Evolutionary conservation across 2,888 invertebrate genomes (phyloP), one percentile per base, ranked within the genome.

Genomic region (Tanypteryx hageni): DNA sequence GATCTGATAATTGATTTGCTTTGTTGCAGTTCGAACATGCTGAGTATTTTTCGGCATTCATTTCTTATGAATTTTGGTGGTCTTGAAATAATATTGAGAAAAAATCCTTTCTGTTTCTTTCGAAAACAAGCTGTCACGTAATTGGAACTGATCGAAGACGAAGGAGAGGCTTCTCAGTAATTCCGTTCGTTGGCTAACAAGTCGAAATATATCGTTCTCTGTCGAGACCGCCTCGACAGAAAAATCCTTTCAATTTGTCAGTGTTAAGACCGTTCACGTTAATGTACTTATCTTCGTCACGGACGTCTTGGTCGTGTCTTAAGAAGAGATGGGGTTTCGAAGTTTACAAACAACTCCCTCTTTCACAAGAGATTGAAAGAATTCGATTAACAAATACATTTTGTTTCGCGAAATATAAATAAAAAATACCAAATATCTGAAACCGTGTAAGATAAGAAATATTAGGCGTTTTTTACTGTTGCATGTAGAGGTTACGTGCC

Each of bases 171-270:
- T 76, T 18, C 22, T n/a, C 10, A 0, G 22, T 22, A n/a, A 22
- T 22, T 10, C 11, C 27, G 22, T 76, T 76, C 22, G 27, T 76
- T 76, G 76, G 27, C 44, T 44, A 44, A 44, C 44, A 44, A 44
- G 44, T 44, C 1, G 1, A n/a, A 44, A 44, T 44, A 44, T 44
- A 44, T 44, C 5, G 44, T 44, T 27, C 76, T 27, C 14, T 5
- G 76, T 1, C 8, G 22, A 76, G 76, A 22, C 22, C 27, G 5
- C 14, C 86, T 44, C 27, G 89, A 44, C 56, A 61, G 44, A n/a
- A 89, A 68, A 89, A 89, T 68, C 64, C 68, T 64, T 13, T 64
- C 64, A 7, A 89, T 89, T 89, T 89, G 89, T 89, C 89, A 89
- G 31, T 44, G 89, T 89, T 89, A 89, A 76, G 83, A n/a, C 64